Percentiles rank a stretch among this genome's conserved stretches.
Evolutionary conservation across 1,140 invertebrate species (phyloP).

Genomic region (Diorhabda carinulata): DNA sequence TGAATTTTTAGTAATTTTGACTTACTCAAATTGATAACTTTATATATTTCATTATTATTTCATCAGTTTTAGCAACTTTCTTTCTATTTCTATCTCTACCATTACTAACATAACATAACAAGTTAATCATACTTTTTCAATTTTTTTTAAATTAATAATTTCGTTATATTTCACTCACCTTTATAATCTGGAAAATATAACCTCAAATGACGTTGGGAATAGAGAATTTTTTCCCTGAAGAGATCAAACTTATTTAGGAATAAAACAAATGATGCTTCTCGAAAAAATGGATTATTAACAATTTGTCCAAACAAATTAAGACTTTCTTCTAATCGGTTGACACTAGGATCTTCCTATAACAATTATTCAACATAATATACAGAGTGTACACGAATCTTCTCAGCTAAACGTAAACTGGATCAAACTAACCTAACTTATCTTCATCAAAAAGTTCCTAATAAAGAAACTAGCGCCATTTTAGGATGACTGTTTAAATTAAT

Average conservation of each 20-base stretch:
- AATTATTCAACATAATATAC: neutral
- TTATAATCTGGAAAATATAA: constrained; percentile 59
- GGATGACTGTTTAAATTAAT: too few species aligned
- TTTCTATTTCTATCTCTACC: too few species aligned
- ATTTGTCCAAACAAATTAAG: constrained; percentile 62
- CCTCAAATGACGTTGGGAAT: constrained; percentile 58
- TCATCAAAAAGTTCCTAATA: too few species aligned
- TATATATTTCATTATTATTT: too few species aligned
- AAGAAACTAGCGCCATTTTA: too few species aligned
- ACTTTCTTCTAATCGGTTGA: constrained; percentile 65
- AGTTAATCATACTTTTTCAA: neutral
- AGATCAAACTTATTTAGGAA: constrained; percentile 72
- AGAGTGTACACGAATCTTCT: too few species aligned
- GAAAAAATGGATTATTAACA: constrained; percentile 62
- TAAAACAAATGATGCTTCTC: constrained; percentile 62
- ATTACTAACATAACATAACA: too few species aligned
- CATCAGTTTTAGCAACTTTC: too few species aligned
- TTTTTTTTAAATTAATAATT: neutral
- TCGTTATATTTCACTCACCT: constrained; percentile 42
- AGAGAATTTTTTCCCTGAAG: constrained; percentile 62
- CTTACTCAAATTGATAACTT: too few species aligned
- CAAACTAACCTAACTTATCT: too few species aligned
- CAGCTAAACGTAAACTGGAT: too few species aligned
- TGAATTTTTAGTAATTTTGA: too few species aligned
- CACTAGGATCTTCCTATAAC: constrained; percentile 58